Evolutionary conservation across 1,140 invertebrate genomes (phyloP).

Genomic region (Drosophila bipectinata): DNA sequence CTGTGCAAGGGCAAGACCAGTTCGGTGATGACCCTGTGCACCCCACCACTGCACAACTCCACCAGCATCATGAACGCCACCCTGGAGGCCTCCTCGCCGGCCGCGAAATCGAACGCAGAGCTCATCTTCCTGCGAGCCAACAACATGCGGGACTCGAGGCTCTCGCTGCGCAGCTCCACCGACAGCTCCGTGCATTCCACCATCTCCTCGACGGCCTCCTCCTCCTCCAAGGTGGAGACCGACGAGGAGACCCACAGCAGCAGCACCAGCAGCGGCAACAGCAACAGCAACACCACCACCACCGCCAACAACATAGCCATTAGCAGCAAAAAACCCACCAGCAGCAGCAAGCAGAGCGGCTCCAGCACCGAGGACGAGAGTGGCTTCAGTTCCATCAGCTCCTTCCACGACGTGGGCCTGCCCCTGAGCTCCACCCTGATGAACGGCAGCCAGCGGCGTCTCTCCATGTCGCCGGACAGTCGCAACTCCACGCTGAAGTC

Average conservation of each 20-base stretch:
- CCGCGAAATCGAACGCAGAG: conserved; percentile 51
- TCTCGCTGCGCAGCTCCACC: conserved; percentile 80
- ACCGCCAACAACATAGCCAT: conserved; percentile 43
- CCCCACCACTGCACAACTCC: conserved; percentile 60
- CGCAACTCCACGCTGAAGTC: conserved; percentile 77
- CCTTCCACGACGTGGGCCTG: conserved; percentile 90
- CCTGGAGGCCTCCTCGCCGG: conserved; percentile 29
- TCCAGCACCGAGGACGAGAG: conserved; percentile 89
- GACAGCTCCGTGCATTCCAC: conserved; percentile 84
- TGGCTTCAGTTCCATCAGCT: conserved; percentile 92
- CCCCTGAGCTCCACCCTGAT: conserved; percentile 84
- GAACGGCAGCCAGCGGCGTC: conserved; percentile 46
- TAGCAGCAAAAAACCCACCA: conserved; percentile 42
- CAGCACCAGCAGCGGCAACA: conserved; percentile 15
- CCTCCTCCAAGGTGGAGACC: conserved; percentile 79
- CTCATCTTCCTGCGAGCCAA: conserved; percentile 77
- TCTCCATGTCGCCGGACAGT: conserved; percentile 61
- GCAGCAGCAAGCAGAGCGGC: conserved; percentile 43
- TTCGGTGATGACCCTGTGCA: conserved; percentile 48
- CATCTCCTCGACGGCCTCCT: conserved; percentile 76
- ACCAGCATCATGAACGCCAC: conserved; percentile 52
- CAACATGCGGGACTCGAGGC: conserved; percentile 75
- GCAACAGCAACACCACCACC: conserved; percentile 29
- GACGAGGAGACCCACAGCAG: conserved; percentile 65
- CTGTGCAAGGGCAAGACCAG: conserved; percentile 55